phyloP scores from a whole-genome alignment of 35 echinoderm and acorn worm species.

The Apostichopus japonicus region DNA sequence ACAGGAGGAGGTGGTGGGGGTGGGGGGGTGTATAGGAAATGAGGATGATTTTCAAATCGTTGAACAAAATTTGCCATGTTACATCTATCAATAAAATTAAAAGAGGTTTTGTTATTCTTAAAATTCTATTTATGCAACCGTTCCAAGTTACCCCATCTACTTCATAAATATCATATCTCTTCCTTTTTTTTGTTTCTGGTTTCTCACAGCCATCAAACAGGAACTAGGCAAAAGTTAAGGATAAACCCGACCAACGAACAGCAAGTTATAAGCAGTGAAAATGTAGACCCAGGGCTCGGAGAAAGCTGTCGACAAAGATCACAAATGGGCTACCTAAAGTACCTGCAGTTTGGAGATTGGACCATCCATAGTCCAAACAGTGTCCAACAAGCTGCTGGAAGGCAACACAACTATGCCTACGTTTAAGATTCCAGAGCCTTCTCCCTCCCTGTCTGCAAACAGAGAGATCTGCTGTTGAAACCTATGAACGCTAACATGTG shows the following conservation, averaged over 20 bases:
- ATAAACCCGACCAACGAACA: not conserved
- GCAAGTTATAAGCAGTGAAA: not conserved
- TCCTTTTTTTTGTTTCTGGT: not conserved
- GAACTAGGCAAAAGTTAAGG: conserved; percentile 72
- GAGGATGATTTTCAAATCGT: no score
- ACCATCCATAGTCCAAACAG: not conserved
- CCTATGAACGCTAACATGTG: not conserved
- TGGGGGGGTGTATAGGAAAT: no score
- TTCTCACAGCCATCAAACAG: conserved; percentile 58
- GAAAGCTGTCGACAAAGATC: not conserved
- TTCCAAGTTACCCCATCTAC: no score
- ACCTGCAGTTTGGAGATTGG: not conserved
- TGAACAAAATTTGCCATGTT: no score
- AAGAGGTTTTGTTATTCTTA: no score
- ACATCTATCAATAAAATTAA: no score
- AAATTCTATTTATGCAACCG: no score
- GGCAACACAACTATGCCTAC: no score
- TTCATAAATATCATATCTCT: no score
- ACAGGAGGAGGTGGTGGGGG: no score
- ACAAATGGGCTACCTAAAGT: not conserved
- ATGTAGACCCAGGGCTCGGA: not conserved
- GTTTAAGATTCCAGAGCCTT: not conserved
- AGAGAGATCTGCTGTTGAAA: not conserved
- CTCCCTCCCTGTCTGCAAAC: not conserved
- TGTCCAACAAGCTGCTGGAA: no score